Base-by-base conservation (phyloP, 2,113 vertebrate species). In the Neomonachus schauinslandi region DNA sequence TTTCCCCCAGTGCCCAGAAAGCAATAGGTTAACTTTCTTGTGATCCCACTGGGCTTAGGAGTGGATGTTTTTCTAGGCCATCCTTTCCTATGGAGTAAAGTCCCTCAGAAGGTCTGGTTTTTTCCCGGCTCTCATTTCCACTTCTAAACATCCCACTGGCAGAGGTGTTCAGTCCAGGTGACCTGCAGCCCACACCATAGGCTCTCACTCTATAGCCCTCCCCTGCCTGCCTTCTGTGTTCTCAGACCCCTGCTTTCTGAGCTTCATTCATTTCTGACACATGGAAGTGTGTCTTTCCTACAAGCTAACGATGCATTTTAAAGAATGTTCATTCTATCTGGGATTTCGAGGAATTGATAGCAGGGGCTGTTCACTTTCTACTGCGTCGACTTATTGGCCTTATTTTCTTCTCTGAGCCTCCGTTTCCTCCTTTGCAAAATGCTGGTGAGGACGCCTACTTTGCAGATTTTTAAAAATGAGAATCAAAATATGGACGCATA, bases 1-100 rank as follows among this genome's bases (percentile, higher is more conserved):
- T 5, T 13, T 12, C 5, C 0, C 19, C 24, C 0, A 4, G 4
- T 18, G 4, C 16, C 42, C 18, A 16, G 67, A 24, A 19, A 15
- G 1, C 2, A 2, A 28, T 53, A n/a, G 9, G 15, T 36, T 36
- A 21, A 42, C 15, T 26, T 72, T 71, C 22, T 46, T 76, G 55
- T 2, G 46, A 67, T 57, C 21, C 7, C 21, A 16, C 46, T 22
- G 16, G n/a, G 26, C 1, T 46, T 21, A 36, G 2, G 22, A 24
- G 14, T 5, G 2, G 19, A 57, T 7, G 55, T 33, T 39, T n/a
- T 55, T 46, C 53, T 81, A 49, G 24, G 1, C 5, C 51, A 15
- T 53, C 33, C 10, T 65, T 69, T 51, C 57, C 31, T 1, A 39
- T n/a, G 33, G 11, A n/a, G 22, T 26, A 16, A 15, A 42, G 13